Evolutionary conservation across 2,113 vertebrate species (phyloP), one percentile per base, ranked within the genome.

Genomic region (Brevimyrus niger): DNA sequence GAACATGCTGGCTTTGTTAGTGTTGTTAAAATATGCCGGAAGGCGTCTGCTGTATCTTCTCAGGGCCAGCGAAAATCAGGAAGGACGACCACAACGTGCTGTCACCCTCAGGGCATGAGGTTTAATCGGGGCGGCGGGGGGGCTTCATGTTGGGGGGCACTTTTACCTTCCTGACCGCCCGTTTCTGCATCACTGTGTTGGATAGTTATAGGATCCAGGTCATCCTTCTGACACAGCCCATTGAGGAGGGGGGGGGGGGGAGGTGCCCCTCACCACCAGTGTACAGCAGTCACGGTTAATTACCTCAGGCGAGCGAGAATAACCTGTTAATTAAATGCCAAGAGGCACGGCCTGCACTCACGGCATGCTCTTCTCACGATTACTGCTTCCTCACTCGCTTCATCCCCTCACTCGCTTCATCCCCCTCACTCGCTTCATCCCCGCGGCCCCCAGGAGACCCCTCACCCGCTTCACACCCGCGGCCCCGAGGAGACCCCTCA

Each of bases 321-420:
- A 92, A 94, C 91, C 92, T 93, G 94, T 93, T 94, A 95, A 95
- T 95, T 94, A 93, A 95, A 93, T 92, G 94, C 94, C 93, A 94
- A 93, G 92, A 95, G 94, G 94, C 93, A 92, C 88, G 90, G 19
- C 82, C 42, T n/a, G 44, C 15, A 11, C 21, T 44, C 44, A 38
- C 1, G 69, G 69, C 35, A 7, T 10, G n/a, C 73, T 19, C 31
- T 19, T 76, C 13, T 1, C 69, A 76, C 4, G 69, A n/a, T 65
- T 27, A 76, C n/a, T n/a, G n/a, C n/a, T n/a, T n/a, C n/a, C n/a
- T n/a, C n/a, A n/a, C n/a, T n/a, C n/a, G n/a, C n/a, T n/a, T n/a
- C n/a, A n/a, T n/a, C n/a, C n/a, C n/a, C n/a, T n/a, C n/a, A n/a
- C n/a, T n/a, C n/a, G n/a, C n/a, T n/a, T n/a, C n/a, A n/a, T n/a